Percentiles rank a stretch among this genome's conserved stretches.
phyloP scores from a whole-genome alignment of 2,797 vertebrate genomes.

The Gallirallus australis region DNA sequence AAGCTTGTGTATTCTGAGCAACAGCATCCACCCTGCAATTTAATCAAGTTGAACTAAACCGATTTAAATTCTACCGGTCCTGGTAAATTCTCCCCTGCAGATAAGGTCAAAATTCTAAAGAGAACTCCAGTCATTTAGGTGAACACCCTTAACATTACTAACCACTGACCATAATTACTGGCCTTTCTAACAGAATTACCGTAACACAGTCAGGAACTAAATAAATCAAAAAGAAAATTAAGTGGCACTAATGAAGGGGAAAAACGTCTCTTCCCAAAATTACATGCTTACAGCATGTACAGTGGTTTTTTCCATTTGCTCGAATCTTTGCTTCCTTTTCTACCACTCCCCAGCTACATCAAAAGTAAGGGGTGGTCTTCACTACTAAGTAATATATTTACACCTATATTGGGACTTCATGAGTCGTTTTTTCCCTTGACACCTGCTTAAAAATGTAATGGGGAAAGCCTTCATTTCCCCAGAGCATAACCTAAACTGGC shows the following conservation, averaged over 20 bases:
- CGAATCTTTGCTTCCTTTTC: background rate
- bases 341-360: background rate
- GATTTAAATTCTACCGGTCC: background rate
- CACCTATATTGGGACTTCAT: background rate
- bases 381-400: background rate
- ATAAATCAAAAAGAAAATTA: background rate
- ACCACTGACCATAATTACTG: background rate
- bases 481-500: background rate
- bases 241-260: background rate
- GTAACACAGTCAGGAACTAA: background rate
- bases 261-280: background rate
- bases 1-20: background rate
- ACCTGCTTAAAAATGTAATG: background rate
- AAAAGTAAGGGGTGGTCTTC: background rate
- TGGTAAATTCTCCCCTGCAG: background rate
- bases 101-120: background rate
- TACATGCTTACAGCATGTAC: background rate
- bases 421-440: background rate
- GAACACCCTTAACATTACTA: background rate
- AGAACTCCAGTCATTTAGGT: background rate
- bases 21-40: background rate
- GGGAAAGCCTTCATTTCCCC: background rate
- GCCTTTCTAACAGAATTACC: background rate
- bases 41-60: constrained; percentile 19
- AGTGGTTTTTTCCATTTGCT: background rate